Evolutionary conservation across 2,113 vertebrate genomes (phyloP), one percentile per base, ranked within the genome.

Genomic region (Crotalus viridis): DNA sequence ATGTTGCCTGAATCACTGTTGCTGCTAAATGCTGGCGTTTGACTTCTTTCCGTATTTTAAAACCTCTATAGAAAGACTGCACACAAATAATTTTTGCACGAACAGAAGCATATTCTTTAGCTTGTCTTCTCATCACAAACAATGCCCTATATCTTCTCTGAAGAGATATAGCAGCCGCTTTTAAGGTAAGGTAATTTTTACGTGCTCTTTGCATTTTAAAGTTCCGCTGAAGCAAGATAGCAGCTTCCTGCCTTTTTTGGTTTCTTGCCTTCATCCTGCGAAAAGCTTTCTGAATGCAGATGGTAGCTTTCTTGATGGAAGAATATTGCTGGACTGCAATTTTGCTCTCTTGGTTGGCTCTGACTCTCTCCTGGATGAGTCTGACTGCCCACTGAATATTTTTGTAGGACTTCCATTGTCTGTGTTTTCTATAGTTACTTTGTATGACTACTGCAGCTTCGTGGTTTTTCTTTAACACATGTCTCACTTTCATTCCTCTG

Each of bases 371-470:
- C 95, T 99, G 98, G n/a, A 98, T 93, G 13, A 98, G 52, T 56
- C 21, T 95, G 1, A 96, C 93, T 87, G 98, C 98, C 98, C 98
- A 97, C 43, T 85, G 86, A n/a, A 97, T 90, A 56, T 89, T 96
- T 92, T 89, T 97, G 90, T 98, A 98, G 15, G 5, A 89, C 0
- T 13, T 43, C 81, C 92, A 94, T 39, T 98, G 97, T 52, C 93
- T 97, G 10, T 95, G 88, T 95, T 96, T 98, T 94, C 95, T 96
- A 89, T 97, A 98, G 69, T 94, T 94, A 57, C 96, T 96, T 87
- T 99, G 98, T 96, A 99, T 98, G 54, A 3, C 87, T 61, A 97
- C 93, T 1, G 98, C 98, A 52, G 98, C 98, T 22, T 91, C 92
- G 22, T 94, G 95, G 92, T 95, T 97, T 74, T 94, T 94, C 48